Percentiles rank a stretch among this genome's conserved stretches.
These are phyloP conservation scores for Macrobrachium nipponense DNA, from an alignment of 1,140 invertebrate species.

Conservation along the genomic window DNA sequence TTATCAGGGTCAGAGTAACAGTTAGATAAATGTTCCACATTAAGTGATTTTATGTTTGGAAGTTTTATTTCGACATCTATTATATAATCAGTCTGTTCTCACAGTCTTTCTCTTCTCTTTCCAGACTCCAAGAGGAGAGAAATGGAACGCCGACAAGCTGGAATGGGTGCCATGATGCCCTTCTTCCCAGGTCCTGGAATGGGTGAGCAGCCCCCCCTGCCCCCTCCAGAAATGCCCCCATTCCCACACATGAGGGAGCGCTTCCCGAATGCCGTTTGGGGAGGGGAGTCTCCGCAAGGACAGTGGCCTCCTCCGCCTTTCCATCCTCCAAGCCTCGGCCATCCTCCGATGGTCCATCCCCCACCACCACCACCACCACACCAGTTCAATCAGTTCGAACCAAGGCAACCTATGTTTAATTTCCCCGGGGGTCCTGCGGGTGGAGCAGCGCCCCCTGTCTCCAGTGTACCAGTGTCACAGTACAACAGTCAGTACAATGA, in stretches of 20 bases:
- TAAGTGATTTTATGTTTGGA: not conserved
- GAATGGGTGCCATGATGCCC: conserved; percentile 71
- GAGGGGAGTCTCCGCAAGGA: conserved; percentile 69
- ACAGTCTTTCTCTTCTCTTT: conserved; percentile 34
- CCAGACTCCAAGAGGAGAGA: conserved; percentile 64
- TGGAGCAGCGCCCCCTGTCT: conserved; percentile 54
- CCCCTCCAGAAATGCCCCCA: conserved; percentile 64
- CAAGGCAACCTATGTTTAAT: conserved; percentile 56
- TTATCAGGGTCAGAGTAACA: too few relatives aligned
- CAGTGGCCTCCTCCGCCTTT: conserved; percentile 65
- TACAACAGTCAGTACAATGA: conserved; percentile 62
- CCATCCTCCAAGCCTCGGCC: conserved; percentile 63
- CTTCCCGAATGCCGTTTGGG: conserved; percentile 72
- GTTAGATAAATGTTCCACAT: too few relatives aligned
- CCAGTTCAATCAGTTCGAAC: conserved; percentile 59
- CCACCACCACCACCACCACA: conserved; percentile 64
- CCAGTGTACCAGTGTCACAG: conserved; percentile 60
- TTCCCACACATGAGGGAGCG: conserved; percentile 65
- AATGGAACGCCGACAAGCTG: conserved; percentile 64
- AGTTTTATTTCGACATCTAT: not conserved
- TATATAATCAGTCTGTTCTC: conserved; percentile 29
- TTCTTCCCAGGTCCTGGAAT: conserved; percentile 71
- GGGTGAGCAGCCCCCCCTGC: conserved; percentile 66
- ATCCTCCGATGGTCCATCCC: conserved; percentile 62
- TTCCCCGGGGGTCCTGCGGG: conserved; percentile 54